Conservation (phyloP, 2,888 invertebrate species). For the Drosophila helvetica region DNA sequence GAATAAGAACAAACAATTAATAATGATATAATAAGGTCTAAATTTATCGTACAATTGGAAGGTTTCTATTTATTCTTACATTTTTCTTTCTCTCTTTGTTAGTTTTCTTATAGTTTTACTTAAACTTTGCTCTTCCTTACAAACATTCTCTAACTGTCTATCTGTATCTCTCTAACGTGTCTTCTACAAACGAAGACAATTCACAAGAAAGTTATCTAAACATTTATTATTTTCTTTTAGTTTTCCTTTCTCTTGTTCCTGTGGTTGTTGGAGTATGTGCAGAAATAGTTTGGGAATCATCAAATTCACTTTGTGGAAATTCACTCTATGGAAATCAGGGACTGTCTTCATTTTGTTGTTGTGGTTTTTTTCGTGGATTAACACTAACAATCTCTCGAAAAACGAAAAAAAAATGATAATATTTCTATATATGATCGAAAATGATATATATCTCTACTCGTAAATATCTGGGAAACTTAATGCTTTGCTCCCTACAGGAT, state of each 20-base stretch:
- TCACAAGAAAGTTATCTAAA: slow-evolving; percentile 33
- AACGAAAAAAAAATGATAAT: slow-evolving; percentile 52
- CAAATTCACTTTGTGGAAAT: neutral
- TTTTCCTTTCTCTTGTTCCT: slow-evolving; percentile 12
- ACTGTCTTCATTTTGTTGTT: neutral
- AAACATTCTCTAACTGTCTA: slow-evolving; percentile 17
- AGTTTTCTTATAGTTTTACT: slow-evolving; percentile 8
- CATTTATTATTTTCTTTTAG: slow-evolving; percentile 7
- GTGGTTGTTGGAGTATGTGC: slow-evolving; percentile 26
- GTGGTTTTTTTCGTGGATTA: slow-evolving; percentile 23
- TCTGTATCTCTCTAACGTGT: slow-evolving; percentile 24
- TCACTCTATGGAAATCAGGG: neutral
- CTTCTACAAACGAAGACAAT: slow-evolving; percentile 71
- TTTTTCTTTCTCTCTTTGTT: slow-evolving; percentile 6
- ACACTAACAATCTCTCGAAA: slow-evolving; percentile 67
- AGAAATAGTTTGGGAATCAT: slow-evolving; percentile 2
- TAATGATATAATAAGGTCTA: slow-evolving; percentile 42
- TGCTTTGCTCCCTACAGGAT: slow-evolving; percentile 34
- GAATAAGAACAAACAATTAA: slow-evolving; percentile 18
- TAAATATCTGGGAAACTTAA: slow-evolving; percentile 43
- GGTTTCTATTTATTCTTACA: slow-evolving; percentile 21
- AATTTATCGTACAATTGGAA: slow-evolving; percentile 55
- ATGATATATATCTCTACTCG: slow-evolving; percentile 24
- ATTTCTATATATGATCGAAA: slow-evolving; percentile 43
- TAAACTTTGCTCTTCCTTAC: neutral